Evolutionary conservation across 2,888 invertebrate species (phyloP), one percentile per base, ranked within the genome.

Genomic region (Tetropium fuscum): DNA sequence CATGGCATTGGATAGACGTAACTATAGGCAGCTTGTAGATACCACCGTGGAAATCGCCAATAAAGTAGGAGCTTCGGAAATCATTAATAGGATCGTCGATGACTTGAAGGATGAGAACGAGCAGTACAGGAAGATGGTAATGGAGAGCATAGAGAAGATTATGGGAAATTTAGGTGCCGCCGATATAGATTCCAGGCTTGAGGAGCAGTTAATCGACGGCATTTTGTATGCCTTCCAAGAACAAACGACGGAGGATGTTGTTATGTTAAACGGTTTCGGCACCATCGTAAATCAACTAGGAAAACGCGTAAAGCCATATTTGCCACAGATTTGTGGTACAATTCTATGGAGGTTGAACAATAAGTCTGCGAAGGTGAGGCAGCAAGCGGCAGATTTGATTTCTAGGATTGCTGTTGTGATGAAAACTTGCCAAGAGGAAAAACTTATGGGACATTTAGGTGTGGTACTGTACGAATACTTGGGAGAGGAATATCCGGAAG

Each of bases 41-140:
- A 99, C 99, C 0, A 99, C 99, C 0, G 99, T 99, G 0, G 99
- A 99, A 85, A 99, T 99, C 64, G 99, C 99, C 4, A 98, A 98
- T 81, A 99, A 99, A 86, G 98, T 98, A n/a, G 99, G 99, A n/a
- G 95, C 98, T 2, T 97, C 98, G 0, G 99, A 99, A 86, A 99
- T 99, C 64, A 96, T 99, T 60, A 97, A 96, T 81, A 88, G 98
- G 64, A 95, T 99, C 40, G 99, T 99, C 0, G 99, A 99, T 75
- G 99, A 99, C 83, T 84, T 99, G 56, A 99, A 99, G 83, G 99
- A 99, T 80, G 99, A 99, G 82, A 98, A 98, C 80, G 99, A 99
- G 81, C 97, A 98, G 79, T 99, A 99, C 82, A 88, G 99, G 61
- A 99, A 99, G 85, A 99, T 99, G 99, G 99, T 99, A 2, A 99